Evolutionary conservation across 1,140 invertebrate species (phyloP), one percentile per base, ranked within the genome.

Genomic region (Trachymyrmex septentrionalis): DNA sequence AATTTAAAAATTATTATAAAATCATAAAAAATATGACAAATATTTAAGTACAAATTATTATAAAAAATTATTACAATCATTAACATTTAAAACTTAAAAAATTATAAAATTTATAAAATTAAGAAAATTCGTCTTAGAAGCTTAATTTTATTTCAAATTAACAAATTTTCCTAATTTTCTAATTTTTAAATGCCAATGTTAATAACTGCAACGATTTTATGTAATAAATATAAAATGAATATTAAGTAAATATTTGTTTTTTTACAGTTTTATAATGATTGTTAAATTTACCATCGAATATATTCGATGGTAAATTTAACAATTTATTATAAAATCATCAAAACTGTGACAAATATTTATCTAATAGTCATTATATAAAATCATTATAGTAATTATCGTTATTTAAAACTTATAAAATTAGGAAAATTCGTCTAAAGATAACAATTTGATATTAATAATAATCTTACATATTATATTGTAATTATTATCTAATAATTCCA

Each of bases 1-100:
- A 77, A 30, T n/a, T 77, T 27, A 44, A 64, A 10, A 64, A 63
- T 44, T 24, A 44, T 76, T 75, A 55, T 34, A 57, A 75, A 59
- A 76, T 44, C 16, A 16, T 63, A 48, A 30, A 34, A 34, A 55
- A 19, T 44, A 16, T 61, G 38, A 77, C 66, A n/a, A 76, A 57
- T 7, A 19, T 3, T 24, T 50, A 16, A 2, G 5, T 53, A 53
- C 6, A 38, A 38, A 9, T 5, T n/a, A n/a, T 72, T 14, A 27
- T 19, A 21, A 10, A 48, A 50, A 12, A 50, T 7, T 3, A 16
- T 12, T 66, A 66, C 16, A 44, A 44, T 44, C n/a, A n/a, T 44
- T 63, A 16, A 63, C 12, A 63, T 16, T 55, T 6, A 2, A 44
- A 21, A n/a, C 6, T 57, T 57, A 2, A 50, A 16, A 50, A 50